Conservation (phyloP, 2,113 vertebrate genomes). For the Sinocyclocheilus rhinocerous region DNA sequence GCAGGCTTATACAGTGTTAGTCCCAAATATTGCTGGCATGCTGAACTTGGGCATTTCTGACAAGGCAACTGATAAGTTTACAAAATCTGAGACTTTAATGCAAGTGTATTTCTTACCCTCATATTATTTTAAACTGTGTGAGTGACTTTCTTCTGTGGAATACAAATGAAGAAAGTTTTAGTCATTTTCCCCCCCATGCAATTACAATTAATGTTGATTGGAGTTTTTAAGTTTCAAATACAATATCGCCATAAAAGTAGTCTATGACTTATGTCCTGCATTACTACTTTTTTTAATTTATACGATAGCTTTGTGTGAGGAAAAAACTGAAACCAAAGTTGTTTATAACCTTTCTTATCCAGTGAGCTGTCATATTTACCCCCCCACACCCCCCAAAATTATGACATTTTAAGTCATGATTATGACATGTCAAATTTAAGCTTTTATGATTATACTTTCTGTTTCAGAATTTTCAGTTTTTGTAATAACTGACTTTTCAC, state of each 20-base stretch:
- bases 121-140: background rate
- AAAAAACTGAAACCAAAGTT: background rate
- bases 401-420: background rate
- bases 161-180: background rate
- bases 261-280: background rate
- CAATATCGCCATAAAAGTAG: background rate
- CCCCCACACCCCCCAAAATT: too few species aligned
- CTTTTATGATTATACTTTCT: background rate
- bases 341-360: background rate
- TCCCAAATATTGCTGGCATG: slow-evolving; percentile 3
- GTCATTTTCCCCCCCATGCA: background rate
- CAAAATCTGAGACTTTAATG: background rate
- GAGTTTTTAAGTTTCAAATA: background rate
- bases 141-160: background rate
- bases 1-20: slow-evolving; percentile 12
- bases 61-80: background rate
- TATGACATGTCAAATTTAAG: background rate
- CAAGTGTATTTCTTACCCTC: background rate
- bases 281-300: background rate
- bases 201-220: background rate
- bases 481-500: background rate
- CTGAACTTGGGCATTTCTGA: background rate
- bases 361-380: background rate
- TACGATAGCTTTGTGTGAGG: background rate
- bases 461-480: background rate